A percentile compares a stretch with the other conserved stretches of the same genome.
phyloP scores from a whole-genome alignment of 2,888 invertebrate genomes.

The Escarpia spicata region DNA sequence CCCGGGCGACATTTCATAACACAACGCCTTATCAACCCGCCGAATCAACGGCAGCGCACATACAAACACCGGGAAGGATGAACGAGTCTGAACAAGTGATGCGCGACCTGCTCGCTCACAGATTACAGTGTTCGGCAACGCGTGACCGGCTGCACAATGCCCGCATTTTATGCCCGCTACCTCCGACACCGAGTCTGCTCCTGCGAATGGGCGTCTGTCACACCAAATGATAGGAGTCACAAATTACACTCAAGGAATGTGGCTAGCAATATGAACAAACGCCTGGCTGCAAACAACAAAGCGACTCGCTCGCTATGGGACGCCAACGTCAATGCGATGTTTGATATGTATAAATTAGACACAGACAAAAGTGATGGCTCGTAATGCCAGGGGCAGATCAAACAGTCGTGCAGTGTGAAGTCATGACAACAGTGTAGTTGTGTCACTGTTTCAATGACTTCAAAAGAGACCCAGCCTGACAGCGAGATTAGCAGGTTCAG shows the following conservation, averaged over 20 bases:
- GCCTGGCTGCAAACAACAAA: neutral
- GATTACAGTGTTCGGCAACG: neutral
- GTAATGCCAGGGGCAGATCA: neutral
- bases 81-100: neutral
- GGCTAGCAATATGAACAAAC: neutral
- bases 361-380: neutral
- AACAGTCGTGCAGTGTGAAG: neutral
- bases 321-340: neutral
- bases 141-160: neutral
- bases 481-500: neutral
- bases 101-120: neutral
- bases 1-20: neutral
- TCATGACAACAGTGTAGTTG: neutral
- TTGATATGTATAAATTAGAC: constrained; percentile 13
- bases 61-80: neutral
- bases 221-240: neutral
- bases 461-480: neutral
- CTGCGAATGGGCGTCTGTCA: neutral
- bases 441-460: neutral
- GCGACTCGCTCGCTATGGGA: neutral
- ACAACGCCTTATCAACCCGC: constrained; percentile 9
- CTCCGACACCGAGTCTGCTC: neutral
- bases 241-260: constrained; percentile 6
- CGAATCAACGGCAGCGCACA: neutral
- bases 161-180: neutral